phyloP scores from a whole-genome alignment of 2,113 vertebrate species.

The Protobothrops flavoviridis region DNA sequence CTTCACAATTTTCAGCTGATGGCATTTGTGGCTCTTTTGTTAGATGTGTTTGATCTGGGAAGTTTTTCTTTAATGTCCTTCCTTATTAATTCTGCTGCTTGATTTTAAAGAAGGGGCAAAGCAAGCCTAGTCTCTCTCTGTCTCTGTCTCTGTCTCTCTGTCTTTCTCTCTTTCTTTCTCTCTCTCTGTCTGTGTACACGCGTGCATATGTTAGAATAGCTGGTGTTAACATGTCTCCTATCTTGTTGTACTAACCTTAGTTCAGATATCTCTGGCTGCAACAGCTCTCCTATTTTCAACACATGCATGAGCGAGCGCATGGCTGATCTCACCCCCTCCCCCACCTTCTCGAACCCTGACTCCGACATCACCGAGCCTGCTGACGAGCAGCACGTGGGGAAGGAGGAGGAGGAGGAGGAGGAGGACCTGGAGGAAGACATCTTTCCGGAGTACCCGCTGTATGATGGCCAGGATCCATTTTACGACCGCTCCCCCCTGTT shows the following conservation, averaged over 20 bases:
- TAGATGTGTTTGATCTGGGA: constrained; percentile 34
- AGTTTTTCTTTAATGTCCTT: constrained; percentile 26
- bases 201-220: constrained; percentile 59
- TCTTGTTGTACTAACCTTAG: constrained; percentile 89
- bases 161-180: neutral
- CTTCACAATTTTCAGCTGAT: constrained; percentile 9
- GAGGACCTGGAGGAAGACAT: constrained; percentile 89
- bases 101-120: constrained; percentile 33
- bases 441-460: constrained; percentile 90
- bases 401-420: constrained; percentile 77
- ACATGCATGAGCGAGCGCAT: constrained; percentile 99
- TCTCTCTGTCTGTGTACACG: neutral
- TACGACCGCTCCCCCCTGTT: constrained; percentile 99
- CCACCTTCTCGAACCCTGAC: constrained; percentile 92
- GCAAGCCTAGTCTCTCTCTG: constrained; percentile 40
- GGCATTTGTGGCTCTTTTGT: constrained; percentile 29
- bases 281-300: constrained; percentile 98
- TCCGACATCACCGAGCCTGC: constrained; percentile 96
- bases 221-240: constrained; percentile 79
- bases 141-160: neutral
- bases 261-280: constrained; percentile 94
- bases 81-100: neutral
- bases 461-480: constrained; percentile 97
- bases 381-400: constrained; percentile 87
- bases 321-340: constrained; percentile 97